These are phyloP conservation scores for Columbina picui DNA, from an alignment of 2,113 vertebrate species.

Conservation along the genomic window DNA sequence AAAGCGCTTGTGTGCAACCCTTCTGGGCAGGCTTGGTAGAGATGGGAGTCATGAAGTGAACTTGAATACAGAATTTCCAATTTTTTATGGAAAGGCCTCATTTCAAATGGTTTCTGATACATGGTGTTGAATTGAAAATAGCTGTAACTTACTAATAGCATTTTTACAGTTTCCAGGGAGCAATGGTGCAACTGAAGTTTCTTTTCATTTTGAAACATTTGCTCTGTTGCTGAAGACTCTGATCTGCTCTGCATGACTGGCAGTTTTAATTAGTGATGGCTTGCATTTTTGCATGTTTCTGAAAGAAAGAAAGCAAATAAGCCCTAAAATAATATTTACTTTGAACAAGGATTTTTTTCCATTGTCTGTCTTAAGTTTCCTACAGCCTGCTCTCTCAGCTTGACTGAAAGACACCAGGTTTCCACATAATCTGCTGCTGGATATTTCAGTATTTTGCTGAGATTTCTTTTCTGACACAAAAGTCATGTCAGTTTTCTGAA, in stretches of 20 bases:
- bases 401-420: neutral
- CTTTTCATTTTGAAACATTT: neutral
- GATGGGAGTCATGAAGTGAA: neutral
- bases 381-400: neutral
- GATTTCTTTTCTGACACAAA: neutral
- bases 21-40: neutral
- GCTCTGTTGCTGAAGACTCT: neutral
- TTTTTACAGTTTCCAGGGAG: neutral
- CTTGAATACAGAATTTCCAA: neutral
- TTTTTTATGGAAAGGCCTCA: neutral
- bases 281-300: neutral
- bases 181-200: neutral
- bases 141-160: neutral
- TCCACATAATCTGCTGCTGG: neutral
- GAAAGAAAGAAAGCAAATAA: neutral
- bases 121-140: neutral
- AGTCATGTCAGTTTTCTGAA: neutral
- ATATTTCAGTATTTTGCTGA: neutral
- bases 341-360: neutral
- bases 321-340: neutral
- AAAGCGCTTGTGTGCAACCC: neutral
- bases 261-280: neutral
- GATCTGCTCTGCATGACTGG: neutral
- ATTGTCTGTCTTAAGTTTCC: neutral
- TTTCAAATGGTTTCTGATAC: neutral